phyloP scores from a whole-genome alignment of 2,113 vertebrate genomes.

The Chelonoidis abingdonii region DNA sequence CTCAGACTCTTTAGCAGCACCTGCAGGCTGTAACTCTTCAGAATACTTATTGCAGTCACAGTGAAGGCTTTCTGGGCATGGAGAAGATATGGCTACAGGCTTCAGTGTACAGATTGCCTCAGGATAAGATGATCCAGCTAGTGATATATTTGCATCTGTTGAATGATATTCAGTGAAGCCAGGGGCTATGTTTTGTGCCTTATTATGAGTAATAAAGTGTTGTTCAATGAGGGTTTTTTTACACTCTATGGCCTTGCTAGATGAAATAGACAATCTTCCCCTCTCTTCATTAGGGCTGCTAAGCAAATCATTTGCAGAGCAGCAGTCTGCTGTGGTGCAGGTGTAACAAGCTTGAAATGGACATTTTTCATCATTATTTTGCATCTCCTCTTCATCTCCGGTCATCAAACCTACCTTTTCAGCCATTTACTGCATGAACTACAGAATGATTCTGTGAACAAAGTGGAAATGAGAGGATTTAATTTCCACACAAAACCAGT shows the following conservation, averaged over 20 bases:
- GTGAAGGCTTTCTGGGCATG: neutral
- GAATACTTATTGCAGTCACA: rapidly evolving
- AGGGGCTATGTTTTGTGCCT: neutral
- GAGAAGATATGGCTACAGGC: neutral
- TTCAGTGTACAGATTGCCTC: rapidly evolving
- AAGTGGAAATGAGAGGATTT: slow-evolving; percentile 51
- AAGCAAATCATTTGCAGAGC: neutral
- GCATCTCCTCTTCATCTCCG: slow-evolving; percentile 34
- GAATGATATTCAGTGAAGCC: neutral
- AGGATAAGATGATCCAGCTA: rapidly evolving
- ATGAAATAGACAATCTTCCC: neutral
- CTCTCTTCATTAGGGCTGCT: neutral
- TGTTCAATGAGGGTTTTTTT: neutral
- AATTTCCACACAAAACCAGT: slow-evolving; percentile 27
- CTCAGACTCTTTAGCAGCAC: rapidly evolving
- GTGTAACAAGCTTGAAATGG: rapidly evolving
- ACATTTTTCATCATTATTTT: neutral
- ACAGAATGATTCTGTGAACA: slow-evolving; percentile 36
- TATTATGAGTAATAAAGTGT: neutral
- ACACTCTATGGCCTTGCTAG: neutral
- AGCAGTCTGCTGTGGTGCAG: rapidly evolving
- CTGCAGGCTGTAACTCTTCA: neutral
- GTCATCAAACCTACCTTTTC: neutral
- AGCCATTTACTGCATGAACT: slow-evolving; percentile 50
- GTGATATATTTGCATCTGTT: rapidly evolving